Conservation (phyloP, 92 coral and sea anemone genomes). For the Parazoanthus swiftii region DNA sequence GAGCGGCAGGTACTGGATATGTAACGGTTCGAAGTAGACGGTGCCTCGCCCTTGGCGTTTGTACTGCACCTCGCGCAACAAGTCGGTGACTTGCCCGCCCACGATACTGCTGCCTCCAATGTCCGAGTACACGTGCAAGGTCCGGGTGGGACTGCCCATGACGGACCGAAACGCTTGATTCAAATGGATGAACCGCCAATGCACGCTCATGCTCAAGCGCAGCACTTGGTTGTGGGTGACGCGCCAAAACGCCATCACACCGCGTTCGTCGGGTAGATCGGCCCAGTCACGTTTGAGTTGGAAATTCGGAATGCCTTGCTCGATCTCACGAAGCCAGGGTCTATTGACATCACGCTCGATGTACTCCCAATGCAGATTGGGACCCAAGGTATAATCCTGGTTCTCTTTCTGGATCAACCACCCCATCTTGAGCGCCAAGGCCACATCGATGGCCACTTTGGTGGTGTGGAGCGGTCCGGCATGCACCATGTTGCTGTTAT, state of each 20-base stretch:
- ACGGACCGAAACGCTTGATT: conserved; percentile 43
- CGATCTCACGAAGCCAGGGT: neutral
- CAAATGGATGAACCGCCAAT: conserved; percentile 45
- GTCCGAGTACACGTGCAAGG: conserved; percentile 42
- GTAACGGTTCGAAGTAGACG: conserved; percentile 21
- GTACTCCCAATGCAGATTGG: conserved; percentile 28
- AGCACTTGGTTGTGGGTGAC: conserved; percentile 23
- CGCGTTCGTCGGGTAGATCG: conserved; percentile 28
- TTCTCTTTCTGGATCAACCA: conserved; percentile 19
- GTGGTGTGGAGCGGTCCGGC: conserved; percentile 10
- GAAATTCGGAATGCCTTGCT: conserved; percentile 27
- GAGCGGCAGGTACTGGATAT: conserved; percentile 8
- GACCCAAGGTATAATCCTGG: conserved; percentile 35
- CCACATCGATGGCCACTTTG: conserved; percentile 43
- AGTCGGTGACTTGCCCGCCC: conserved; percentile 47
- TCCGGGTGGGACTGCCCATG: conserved; percentile 26
- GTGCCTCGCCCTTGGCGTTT: conserved; percentile 17
- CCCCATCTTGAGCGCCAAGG: conserved; percentile 32
- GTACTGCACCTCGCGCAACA: conserved; percentile 32
- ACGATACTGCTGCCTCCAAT: conserved; percentile 39
- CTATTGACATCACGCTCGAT: conserved; percentile 5
- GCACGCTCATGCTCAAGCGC: conserved; percentile 43
- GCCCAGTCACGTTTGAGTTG: neutral
- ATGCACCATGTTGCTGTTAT: conserved; percentile 16
- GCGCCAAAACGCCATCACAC: conserved; percentile 21